Conservation (phyloP, 2,113 vertebrate genomes). For the Electrona antarctica region DNA sequence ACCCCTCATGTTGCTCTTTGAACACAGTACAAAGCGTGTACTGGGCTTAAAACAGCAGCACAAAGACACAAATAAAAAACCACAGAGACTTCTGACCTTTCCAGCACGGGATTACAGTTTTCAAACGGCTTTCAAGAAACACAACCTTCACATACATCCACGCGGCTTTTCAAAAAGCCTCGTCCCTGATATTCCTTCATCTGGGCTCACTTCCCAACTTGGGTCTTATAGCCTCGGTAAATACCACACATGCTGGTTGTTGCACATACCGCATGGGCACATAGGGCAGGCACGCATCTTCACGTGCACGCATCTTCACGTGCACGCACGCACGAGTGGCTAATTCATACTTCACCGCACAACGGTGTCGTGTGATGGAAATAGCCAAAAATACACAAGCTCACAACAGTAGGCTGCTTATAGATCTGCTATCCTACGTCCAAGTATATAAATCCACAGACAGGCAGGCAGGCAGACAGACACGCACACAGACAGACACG, state of each 20-base stretch:
- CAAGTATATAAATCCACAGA: not conserved
- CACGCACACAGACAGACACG: not conserved
- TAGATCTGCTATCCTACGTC: not conserved
- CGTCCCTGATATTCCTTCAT: slow-evolving; percentile 56
- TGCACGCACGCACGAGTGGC: not conserved
- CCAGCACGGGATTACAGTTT: slow-evolving; percentile 73
- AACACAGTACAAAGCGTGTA: slow-evolving; percentile 77
- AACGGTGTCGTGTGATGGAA: too few species aligned
- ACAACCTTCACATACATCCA: slow-evolving; percentile 60
- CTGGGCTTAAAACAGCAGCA: slow-evolving; percentile 76
- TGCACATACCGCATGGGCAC: not conserved
- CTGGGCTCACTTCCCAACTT: slow-evolving; percentile 51
- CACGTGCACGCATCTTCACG: not conserved
- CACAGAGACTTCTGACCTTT: slow-evolving; percentile 80
- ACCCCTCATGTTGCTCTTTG: slow-evolving; percentile 78
- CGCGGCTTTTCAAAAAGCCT: slow-evolving; percentile 59
- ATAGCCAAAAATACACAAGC: too few species aligned
- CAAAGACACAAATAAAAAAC: slow-evolving; percentile 77
- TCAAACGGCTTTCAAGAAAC: slow-evolving; percentile 77
- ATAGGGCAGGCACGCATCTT: not conserved
- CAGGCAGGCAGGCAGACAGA: not conserved
- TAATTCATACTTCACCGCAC: too few species aligned
- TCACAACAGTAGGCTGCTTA: too few species aligned
- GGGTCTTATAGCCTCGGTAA: slow-evolving; percentile 51
- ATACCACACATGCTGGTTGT: slow-evolving; percentile 54